Percentiles rank a stretch among this genome's conserved stretches.
These are phyloP conservation scores for Leptura quadrifasciata DNA, from an alignment of 2,888 invertebrate genomes.

Conservation along the genomic window DNA sequence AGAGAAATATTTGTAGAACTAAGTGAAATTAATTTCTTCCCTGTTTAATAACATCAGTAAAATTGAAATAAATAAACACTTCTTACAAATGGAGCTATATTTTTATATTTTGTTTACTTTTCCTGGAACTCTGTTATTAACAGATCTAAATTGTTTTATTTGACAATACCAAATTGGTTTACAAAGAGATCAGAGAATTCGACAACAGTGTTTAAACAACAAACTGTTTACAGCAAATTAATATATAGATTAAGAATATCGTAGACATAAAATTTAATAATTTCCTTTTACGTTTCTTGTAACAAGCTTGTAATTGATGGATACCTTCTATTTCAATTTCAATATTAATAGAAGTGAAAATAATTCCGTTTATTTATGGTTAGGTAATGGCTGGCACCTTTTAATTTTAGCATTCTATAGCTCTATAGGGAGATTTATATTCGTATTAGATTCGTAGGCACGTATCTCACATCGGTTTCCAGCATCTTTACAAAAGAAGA, in stretches of 20 bases:
- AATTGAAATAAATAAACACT: no score
- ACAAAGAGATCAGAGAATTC: not conserved
- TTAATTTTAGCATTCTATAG: slow-evolving; percentile 6
- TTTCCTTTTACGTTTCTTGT: not conserved
- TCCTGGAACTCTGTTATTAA: not conserved
- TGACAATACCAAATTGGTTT: no score
- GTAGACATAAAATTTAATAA: not conserved
- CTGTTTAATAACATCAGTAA: no score
- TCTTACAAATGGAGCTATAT: no score
- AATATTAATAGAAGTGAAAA: not conserved
- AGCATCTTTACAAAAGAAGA: slow-evolving; percentile 34
- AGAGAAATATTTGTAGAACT: no score
- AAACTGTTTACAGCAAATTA: no score
- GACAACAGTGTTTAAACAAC: not conserved
- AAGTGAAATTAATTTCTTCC: no score
- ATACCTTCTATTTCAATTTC: not conserved
- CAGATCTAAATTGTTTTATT: not conserved
- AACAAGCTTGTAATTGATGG: not conserved
- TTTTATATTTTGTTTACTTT: no score
- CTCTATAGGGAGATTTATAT: slow-evolving; percentile 31
- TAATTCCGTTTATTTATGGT: not conserved
- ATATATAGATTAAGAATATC: not conserved
- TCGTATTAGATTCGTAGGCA: slow-evolving; percentile 35
- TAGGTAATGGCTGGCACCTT: not conserved
- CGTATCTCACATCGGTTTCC: slow-evolving; percentile 30